Evolutionary conservation across 2,113 vertebrate species (phyloP).

Genomic region (Oreocharis arfaki): DNA sequence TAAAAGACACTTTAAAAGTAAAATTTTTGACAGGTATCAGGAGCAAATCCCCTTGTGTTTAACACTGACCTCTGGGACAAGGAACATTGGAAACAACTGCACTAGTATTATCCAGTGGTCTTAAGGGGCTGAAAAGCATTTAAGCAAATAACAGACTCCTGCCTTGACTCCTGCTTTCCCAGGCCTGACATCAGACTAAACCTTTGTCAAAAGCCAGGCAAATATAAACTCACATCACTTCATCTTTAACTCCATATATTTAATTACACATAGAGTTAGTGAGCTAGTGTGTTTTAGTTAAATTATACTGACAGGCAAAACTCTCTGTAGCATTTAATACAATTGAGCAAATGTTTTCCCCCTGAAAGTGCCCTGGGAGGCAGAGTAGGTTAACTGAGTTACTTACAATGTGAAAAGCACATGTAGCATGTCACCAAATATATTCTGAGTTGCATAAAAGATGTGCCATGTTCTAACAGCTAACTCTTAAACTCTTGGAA

Average conservation of each 20-base stretch:
- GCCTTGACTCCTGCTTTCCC: background rate
- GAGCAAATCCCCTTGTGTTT: background rate
- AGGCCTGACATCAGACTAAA: fast-evolving
- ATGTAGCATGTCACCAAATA: slow-evolving; percentile 29
- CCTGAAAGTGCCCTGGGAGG: slow-evolving; percentile 6
- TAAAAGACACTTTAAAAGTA: background rate
- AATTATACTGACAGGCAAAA: slow-evolving; percentile 21
- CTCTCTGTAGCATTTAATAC: slow-evolving; percentile 28
- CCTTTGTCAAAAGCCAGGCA: background rate
- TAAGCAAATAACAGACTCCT: background rate
- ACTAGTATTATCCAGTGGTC: background rate
- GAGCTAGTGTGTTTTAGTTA: background rate
- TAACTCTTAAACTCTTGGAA: slow-evolving; percentile 17
- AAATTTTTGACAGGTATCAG: background rate
- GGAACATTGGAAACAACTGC: background rate
- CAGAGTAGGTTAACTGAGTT: slow-evolving; percentile 9
- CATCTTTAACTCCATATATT: background rate
- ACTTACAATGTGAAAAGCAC: slow-evolving; percentile 28
- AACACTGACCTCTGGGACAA: background rate
- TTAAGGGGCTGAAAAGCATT: background rate
- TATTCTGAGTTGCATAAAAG: slow-evolving; percentile 16
- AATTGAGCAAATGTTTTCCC: slow-evolving; percentile 38
- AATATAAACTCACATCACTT: background rate
- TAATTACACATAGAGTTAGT: slow-evolving; percentile 7
- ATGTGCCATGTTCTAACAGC: slow-evolving; percentile 20